A percentile compares a stretch with the other conserved stretches of the same genome.
Evolutionary conservation across 2,888 invertebrate species (phyloP).

Genomic region (Arctia plantaginis): DNA sequence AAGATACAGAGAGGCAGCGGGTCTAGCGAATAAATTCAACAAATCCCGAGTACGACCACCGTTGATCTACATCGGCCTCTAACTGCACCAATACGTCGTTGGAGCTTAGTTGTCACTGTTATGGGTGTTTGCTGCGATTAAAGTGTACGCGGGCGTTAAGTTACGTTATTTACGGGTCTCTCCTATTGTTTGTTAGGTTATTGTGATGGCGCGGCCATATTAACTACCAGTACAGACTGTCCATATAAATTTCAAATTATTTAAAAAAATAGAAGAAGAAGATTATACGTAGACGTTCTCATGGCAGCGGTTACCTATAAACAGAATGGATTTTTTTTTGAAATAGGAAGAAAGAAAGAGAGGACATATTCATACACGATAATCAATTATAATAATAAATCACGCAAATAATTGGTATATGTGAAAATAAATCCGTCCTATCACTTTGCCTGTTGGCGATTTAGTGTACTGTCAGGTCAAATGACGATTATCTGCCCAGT

Average conservation of each 20-base stretch:
- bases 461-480: no score
- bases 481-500: no score
- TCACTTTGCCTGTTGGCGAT: no score
- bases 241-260: neutral
- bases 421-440: no score
- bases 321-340: no score
- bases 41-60: conserved; percentile 73
- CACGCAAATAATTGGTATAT: no score
- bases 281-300: no score
- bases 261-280: neutral
- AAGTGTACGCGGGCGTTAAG: conserved; percentile 46
- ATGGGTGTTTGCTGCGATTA: conserved; percentile 59
- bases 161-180: conserved; percentile 45
- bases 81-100: conserved; percentile 78
- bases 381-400: no score
- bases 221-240: neutral
- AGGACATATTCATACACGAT: no score
- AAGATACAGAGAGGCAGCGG: conserved; percentile 58
- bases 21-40: conserved; percentile 74
- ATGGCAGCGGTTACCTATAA: no score
- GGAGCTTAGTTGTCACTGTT: conserved; percentile 66
- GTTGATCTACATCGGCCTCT: conserved; percentile 74
- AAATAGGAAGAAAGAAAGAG: no score
- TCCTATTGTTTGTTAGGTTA: conserved; percentile 16
- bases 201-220: neutral